These are phyloP conservation scores for Empidonax alnorum DNA, from an alignment of 2,113 vertebrate genomes.

Conservation along the genomic window DNA sequence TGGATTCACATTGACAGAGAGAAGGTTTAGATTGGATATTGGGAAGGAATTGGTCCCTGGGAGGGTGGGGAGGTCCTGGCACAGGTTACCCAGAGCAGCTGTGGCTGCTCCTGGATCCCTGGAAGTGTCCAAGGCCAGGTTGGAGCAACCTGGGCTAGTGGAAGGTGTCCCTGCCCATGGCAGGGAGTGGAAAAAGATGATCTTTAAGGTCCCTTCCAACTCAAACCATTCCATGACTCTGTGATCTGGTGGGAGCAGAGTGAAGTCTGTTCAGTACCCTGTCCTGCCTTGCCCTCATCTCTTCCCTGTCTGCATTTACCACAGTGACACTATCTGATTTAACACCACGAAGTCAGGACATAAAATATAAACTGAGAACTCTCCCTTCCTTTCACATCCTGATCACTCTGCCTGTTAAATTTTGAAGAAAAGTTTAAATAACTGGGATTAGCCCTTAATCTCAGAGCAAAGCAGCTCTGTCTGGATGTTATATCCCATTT, in stretches of 20 bases:
- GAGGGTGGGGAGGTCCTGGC: too few relatives aligned
- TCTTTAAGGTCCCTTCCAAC: neutral
- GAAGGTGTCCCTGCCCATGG: too few relatives aligned
- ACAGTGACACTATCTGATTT: neutral
- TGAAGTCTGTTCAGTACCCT: neutral
- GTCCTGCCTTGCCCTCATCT: neutral
- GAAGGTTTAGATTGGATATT: too few relatives aligned
- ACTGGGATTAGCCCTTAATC: neutral
- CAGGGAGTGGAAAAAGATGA: neutral
- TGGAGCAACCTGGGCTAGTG: too few relatives aligned
- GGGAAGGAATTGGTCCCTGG: too few relatives aligned
- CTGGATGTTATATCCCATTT: neutral
- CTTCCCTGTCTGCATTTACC: neutral
- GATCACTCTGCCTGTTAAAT: neutral
- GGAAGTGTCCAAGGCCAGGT: too few relatives aligned
- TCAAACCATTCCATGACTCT: neutral
- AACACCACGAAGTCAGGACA: neutral
- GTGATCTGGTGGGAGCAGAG: neutral
- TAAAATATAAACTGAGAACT: neutral
- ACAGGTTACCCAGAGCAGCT: too few relatives aligned
- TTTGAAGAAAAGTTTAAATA: neutral
- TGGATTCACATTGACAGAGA: too few relatives aligned
- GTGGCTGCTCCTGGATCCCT: too few relatives aligned
- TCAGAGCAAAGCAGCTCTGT: neutral
- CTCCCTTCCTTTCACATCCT: neutral